Base-by-base conservation (phyloP, 1,140 invertebrate species). In the Scaptomyza montana region DNA sequence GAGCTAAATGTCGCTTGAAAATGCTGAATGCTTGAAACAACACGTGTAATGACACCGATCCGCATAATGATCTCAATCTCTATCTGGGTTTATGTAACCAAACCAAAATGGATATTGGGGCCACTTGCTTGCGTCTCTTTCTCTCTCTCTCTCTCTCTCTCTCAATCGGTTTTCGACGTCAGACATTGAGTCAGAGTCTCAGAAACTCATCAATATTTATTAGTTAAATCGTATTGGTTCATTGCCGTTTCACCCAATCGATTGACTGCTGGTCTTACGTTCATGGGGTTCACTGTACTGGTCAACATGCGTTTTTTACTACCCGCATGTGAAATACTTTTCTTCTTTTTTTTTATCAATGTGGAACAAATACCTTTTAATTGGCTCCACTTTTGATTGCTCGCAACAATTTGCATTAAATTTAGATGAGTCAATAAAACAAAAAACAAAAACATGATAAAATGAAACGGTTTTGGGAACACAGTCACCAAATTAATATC, bases 301-400 rank as follows among this genome's bases (percentile, higher is more conserved):
- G 28, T 12, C 41, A 51, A 39, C 49, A 28, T 10, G 39, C 36
- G n/a, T 5, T 28, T 28, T 25, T n/a, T n/a, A 12, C 30, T 53
- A 45, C 67, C 68, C 19, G 12, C 67, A 57, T 2, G n/a, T n/a
- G n/a, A n/a, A n/a, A n/a, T 45, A 50, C 47, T 65, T 51, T 64
- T 78, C 9, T 41, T 53, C 2, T 25, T 25, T 5, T 25, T 25
- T 19, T 25, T 25, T 65, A 49, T 16, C 51, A 70, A 86, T 86
- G 78, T 81, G 82, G 77, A 78, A 86, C 81, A 86, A 86, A 81
- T 78, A 69, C 77, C 59, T 77, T 86, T 77, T 86, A 86, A 86
- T 74, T 87, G 78, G 49, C 33, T 36, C 47, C 65, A 71, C 62
- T 77, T 77, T 85, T 67, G 71, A 78, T 16, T 16, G 1, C 16